Conservation (phyloP, 2,797 vertebrate genomes). For the Mus minutoides region DNA sequence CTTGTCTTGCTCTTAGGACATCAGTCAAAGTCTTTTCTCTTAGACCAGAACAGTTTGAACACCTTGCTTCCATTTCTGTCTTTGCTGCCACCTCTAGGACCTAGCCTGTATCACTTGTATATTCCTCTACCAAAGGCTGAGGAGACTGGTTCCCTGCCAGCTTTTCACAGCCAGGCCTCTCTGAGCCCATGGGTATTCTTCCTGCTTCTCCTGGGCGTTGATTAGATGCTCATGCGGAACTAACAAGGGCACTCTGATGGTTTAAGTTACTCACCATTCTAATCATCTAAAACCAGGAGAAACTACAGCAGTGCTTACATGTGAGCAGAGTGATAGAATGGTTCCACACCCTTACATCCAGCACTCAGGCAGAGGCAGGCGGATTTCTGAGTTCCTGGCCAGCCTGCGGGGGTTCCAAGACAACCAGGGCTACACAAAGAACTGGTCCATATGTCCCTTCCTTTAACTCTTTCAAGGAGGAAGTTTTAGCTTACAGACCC, state of each 20-base stretch:
- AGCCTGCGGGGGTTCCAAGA: neutral
- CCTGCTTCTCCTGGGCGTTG: neutral
- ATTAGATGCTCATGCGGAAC: too few relatives aligned
- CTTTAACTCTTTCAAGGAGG: neutral
- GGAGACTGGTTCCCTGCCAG: neutral
- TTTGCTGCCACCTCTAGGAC: neutral
- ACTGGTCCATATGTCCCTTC: neutral
- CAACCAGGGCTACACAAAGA: neutral
- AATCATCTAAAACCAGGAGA: neutral
- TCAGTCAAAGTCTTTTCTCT: neutral
- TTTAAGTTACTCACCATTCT: neutral
- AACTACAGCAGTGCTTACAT: neutral
- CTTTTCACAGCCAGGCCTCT: rapidly evolving
- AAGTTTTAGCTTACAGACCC: neutral
- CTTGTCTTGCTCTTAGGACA: neutral
- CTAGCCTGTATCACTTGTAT: neutral
- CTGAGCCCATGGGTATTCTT: rapidly evolving
- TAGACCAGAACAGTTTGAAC: neutral
- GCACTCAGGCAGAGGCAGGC: neutral
- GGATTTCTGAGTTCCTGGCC: neutral
- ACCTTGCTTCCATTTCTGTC: neutral
- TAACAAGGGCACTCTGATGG: neutral
- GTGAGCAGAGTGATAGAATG: neutral
- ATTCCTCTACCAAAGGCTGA: neutral
- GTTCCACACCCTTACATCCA: neutral